These are phyloP conservation scores for Pogonognathellus flavescens DNA, from an alignment of 1,140 invertebrate species.

Conservation along the genomic window DNA sequence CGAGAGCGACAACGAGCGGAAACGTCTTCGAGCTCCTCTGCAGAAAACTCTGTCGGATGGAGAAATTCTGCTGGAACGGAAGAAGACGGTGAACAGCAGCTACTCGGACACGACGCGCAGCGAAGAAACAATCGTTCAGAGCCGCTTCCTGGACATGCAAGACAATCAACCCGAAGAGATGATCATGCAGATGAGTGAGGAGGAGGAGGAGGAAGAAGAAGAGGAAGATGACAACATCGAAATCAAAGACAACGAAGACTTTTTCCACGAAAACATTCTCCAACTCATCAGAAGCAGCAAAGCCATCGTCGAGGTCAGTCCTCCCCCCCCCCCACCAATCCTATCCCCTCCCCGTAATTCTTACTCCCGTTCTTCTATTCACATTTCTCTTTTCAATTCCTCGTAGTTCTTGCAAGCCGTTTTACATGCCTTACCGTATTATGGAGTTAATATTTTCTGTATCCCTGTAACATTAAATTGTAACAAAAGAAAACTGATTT, in stretches of 20 bases:
- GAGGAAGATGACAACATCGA: slow-evolving; percentile 36
- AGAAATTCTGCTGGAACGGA: slow-evolving; percentile 80
- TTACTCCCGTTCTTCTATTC: not conserved
- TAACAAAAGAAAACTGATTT: too few species aligned
- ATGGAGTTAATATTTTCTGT: not conserved
- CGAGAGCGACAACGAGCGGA: slow-evolving; percentile 24
- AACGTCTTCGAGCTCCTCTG: slow-evolving; percentile 36
- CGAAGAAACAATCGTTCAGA: slow-evolving; percentile 59
- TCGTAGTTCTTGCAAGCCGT: too few species aligned
- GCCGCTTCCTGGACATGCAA: slow-evolving; percentile 53
- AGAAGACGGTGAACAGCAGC: slow-evolving; percentile 66
- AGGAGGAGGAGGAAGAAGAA: slow-evolving; percentile 26
- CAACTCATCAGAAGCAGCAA: slow-evolving; percentile 5
- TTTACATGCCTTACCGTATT: too few species aligned
- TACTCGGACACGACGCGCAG: slow-evolving; percentile 60
- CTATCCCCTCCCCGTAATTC: not conserved
- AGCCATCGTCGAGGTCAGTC: not conserved
- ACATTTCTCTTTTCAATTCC: too few species aligned
- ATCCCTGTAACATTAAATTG: not conserved
- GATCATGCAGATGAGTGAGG: slow-evolving; percentile 14
- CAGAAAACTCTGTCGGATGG: slow-evolving; percentile 84
- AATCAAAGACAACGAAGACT: slow-evolving; percentile 49
- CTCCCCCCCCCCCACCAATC: not conserved
- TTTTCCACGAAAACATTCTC: slow-evolving; percentile 28
- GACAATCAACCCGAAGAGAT: slow-evolving; percentile 26